A percentile compares a stretch with the other conserved stretches of the same genome.
Evolutionary conservation across 53 echinoderm and acorn worm species (phyloP).

Genomic region (Holothuria scabra): DNA sequence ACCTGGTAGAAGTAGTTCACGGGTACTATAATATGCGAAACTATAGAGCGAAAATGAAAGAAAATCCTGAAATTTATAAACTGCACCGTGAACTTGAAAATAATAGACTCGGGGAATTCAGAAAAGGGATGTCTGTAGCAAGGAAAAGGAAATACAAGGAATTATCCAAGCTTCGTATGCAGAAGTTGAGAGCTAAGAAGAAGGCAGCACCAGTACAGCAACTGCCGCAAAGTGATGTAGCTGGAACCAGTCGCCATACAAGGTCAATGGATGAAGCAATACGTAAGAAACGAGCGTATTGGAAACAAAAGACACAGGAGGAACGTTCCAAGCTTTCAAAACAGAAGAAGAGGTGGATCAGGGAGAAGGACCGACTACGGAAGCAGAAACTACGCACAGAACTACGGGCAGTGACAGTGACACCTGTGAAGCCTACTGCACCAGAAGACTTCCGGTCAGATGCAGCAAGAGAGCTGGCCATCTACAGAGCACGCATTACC

Average conservation of each 20-base stretch:
- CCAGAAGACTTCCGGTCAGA: neutral
- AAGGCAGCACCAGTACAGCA: neutral
- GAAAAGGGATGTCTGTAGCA: too few relatives aligned
- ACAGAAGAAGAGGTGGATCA: neutral
- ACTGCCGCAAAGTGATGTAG: neutral
- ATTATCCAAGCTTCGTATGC: too few relatives aligned
- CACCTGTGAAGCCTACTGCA: neutral
- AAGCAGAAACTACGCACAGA: neutral
- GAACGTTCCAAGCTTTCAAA: neutral
- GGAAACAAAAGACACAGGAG: neutral
- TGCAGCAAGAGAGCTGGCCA: neutral
- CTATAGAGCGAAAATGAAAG: neutral
- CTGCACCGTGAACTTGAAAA: neutral
- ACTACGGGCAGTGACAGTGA: neutral
- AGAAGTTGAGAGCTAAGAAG: neutral
- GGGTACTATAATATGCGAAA: neutral
- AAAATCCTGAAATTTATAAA: neutral
- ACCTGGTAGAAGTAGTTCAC: neutral
- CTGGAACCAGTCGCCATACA: neutral
- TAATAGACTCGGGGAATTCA: neutral
- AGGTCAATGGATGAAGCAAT: neutral
- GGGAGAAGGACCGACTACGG: constrained; percentile 8
- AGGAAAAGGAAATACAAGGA: too few relatives aligned
- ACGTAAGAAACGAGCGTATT: neutral
- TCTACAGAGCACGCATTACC: neutral